Base-by-base conservation (phyloP, 2,888 invertebrate species). In the Tethea ocularis region DNA sequence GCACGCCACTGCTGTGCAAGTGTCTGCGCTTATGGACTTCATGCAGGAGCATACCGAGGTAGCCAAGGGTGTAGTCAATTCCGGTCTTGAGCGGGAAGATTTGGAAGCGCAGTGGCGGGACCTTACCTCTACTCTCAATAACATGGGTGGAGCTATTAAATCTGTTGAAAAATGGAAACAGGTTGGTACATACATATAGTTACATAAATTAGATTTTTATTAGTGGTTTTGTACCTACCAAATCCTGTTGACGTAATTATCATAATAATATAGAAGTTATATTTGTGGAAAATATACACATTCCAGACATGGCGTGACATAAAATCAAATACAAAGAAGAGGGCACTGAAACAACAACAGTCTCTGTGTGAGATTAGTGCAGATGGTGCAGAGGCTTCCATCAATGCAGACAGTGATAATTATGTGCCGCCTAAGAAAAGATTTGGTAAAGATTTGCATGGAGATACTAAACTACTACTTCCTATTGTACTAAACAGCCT, bases 121-220 rank as follows among this genome's bases (percentile, higher is more conserved):
- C 15, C 66, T 79, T 3, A 68, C 77, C 20, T 56, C 59, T 5
- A 75, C 67, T 36, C 69, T 46, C 10, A 46, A 46, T 46, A 20
- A 2, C 20, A 46, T 46, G 46, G 20, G 46, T 46, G 46, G 79
- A 56, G 72, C 78, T 58, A 63, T 78, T 5, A 80, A 80, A 64
- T 75, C 79, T 24, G 51, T 46, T 46, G 78, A 79, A n/a, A 78
- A 76, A 63, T 79, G 79, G 79, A 79, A 78, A 60, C 77, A 78
- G 76, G 79, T 79, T 61, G 2, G 23, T 17, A 38, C 2, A 3
- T 10, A 33, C 10, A 33, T 26, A 33, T 33, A 4, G 7, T 33
- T 33, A 46, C 7, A 10, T 57, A 33, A 23, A 29, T 2, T 46
- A 17, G 17, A 20, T n/a, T n/a, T n/a, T n/a, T n/a, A n/a, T n/a